phyloP scores from a whole-genome alignment of 2,113 vertebrate species.

The Megalops atlanticus region DNA sequence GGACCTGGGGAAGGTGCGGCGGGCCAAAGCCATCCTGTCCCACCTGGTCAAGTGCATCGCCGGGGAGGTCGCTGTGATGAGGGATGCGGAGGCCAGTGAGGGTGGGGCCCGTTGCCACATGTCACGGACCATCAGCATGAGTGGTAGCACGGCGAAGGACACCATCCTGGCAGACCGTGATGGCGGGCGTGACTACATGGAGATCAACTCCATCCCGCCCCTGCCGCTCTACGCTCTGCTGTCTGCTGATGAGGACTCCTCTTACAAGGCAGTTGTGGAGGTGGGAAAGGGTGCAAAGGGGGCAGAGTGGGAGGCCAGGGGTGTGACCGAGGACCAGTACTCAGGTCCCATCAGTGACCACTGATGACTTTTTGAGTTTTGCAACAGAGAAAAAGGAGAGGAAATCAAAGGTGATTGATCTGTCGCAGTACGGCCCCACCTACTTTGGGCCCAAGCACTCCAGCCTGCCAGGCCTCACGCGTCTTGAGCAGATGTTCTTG shows the following conservation, averaged over 20 bases:
- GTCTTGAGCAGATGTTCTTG: slow-evolving; percentile 97
- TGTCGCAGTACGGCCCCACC: slow-evolving; percentile 94
- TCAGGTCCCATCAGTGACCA: slow-evolving; percentile 84
- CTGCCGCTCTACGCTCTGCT: slow-evolving; percentile 87
- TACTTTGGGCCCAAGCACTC: slow-evolving; percentile 95
- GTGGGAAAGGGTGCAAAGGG: slow-evolving; percentile 67
- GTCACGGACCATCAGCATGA: slow-evolving; percentile 95
- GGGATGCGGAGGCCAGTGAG: slow-evolving; percentile 87
- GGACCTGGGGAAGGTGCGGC: slow-evolving; percentile 92
- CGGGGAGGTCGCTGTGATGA: slow-evolving; percentile 92
- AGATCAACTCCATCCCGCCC: slow-evolving; percentile 95
- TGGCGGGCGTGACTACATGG: slow-evolving; percentile 91
- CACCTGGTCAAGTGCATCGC: slow-evolving; percentile 98
- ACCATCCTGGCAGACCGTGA: slow-evolving; percentile 91
- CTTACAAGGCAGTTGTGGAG: slow-evolving; percentile 83
- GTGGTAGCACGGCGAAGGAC: slow-evolving; percentile 94
- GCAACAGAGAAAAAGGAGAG: slow-evolving; percentile 88
- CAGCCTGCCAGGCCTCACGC: slow-evolving; percentile 92
- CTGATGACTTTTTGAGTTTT: slow-evolving; percentile 90
- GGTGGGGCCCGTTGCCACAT: slow-evolving; percentile 87
- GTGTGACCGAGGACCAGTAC: slow-evolving; percentile 82
- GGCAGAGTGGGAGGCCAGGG: slow-evolving; percentile 38
- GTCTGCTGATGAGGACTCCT: slow-evolving; percentile 87
- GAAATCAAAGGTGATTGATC: slow-evolving; percentile 92
- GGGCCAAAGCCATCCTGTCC: slow-evolving; percentile 94